Evolutionary conservation across 2,888 invertebrate species (phyloP).

Genomic region (Caenorhabditis virilis): DNA sequence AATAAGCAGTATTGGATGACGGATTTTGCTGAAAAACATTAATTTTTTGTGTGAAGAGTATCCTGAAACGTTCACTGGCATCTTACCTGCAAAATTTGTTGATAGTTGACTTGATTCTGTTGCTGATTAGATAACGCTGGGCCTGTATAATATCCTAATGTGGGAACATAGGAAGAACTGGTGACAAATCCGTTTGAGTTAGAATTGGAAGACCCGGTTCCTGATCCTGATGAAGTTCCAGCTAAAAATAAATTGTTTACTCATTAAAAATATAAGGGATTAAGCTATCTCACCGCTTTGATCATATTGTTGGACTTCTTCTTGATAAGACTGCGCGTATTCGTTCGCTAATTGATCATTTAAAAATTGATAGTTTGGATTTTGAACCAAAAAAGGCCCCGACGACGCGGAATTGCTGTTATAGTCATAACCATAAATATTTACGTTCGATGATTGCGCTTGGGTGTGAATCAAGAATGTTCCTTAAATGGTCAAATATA

Average conservation of each 20-base stretch:
- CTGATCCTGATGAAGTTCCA: slow-evolving; percentile 2
- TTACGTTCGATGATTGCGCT: too few species aligned
- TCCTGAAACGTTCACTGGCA: slow-evolving; percentile 4
- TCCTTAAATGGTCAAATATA: too few species aligned
- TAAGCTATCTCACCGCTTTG: slow-evolving; percentile 6
- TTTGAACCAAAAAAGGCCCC: slow-evolving; percentile 35
- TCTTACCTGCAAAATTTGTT: slow-evolving; percentile 42
- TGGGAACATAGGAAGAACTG: slow-evolving; percentile 25
- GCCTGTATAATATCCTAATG: slow-evolving; percentile 31
- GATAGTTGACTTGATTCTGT: slow-evolving; percentile 50
- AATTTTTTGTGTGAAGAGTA: background rate
- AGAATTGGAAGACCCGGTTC: background rate
- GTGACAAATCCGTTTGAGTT: background rate
- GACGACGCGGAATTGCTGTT: slow-evolving; percentile 26
- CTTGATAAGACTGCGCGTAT: slow-evolving; percentile 39
- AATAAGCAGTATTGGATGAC: background rate
- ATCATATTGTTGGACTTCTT: slow-evolving; percentile 22
- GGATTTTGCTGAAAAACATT: background rate
- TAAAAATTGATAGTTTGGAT: slow-evolving; percentile 49
- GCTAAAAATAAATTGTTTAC: too few species aligned
- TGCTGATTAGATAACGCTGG: slow-evolving; percentile 42
- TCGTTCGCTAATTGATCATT: slow-evolving; percentile 41
- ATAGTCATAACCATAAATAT: slow-evolving; percentile 52
- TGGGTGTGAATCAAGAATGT: too few species aligned
- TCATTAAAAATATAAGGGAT: background rate